These are phyloP conservation scores for Papilio glaucus DNA, from an alignment of 1,140 invertebrate genomes.

Conservation along the genomic window DNA sequence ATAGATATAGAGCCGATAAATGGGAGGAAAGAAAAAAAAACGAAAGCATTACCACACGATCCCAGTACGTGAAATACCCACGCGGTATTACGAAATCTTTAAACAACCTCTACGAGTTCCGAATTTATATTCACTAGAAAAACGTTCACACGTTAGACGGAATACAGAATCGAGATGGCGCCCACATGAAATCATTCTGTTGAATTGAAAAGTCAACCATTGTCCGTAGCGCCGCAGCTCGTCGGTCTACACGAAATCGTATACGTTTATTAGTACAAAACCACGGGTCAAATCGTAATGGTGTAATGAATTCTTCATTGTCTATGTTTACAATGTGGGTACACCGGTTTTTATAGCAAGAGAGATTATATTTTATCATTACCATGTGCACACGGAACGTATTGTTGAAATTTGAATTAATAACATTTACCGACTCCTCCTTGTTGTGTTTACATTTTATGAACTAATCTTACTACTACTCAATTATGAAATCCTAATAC, in stretches of 20 bases:
- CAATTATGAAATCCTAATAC: slow-evolving; percentile 19
- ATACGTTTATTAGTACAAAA: slow-evolving; percentile 39
- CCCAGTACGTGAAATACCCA: slow-evolving; percentile 49
- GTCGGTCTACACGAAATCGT: slow-evolving; percentile 40
- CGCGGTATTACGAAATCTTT: slow-evolving; percentile 64
- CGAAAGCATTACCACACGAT: slow-evolving; percentile 44
- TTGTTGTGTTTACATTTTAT: slow-evolving; percentile 16
- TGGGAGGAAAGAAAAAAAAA: slow-evolving; percentile 43
- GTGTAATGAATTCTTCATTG: slow-evolving; percentile 53
- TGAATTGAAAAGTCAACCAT: slow-evolving; percentile 41
- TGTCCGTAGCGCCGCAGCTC: slow-evolving; percentile 40
- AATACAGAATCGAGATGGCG: slow-evolving; percentile 54
- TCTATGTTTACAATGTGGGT: slow-evolving; percentile 56
- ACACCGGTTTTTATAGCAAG: slow-evolving; percentile 54
- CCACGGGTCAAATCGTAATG: slow-evolving; percentile 45
- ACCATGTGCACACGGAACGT: slow-evolving; percentile 22
- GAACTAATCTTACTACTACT: background rate
- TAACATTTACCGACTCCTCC: slow-evolving; percentile 3
- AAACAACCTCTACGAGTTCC: slow-evolving; percentile 52
- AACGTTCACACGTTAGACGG: slow-evolving; percentile 54
- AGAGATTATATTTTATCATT: slow-evolving; percentile 36
- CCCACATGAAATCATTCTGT: slow-evolving; percentile 53
- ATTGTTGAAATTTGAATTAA: slow-evolving; percentile 35
- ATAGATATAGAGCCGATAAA: slow-evolving; percentile 54
- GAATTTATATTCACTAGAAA: slow-evolving; percentile 66